Evolutionary conservation across 2,888 invertebrate genomes (phyloP).

Genomic region (Ichneumoninae sp.): DNA sequence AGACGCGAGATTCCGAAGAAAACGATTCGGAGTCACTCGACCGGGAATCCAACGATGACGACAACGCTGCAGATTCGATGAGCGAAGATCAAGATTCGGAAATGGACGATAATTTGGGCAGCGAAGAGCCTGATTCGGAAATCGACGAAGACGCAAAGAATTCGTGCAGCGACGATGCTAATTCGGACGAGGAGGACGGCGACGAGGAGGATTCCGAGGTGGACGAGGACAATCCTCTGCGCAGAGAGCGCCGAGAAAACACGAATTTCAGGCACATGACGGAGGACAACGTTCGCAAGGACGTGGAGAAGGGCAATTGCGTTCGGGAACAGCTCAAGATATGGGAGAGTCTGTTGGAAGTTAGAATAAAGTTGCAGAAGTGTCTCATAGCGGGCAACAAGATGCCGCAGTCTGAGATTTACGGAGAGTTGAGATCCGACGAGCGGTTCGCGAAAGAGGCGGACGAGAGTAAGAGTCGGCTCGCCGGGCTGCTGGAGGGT

Average conservation of each 20-base stretch:
- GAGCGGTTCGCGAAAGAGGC: constrained; percentile 86
- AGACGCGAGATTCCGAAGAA: constrained; percentile 58
- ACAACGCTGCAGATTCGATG: not conserved
- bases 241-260: constrained; percentile 77
- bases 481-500: constrained; percentile 88
- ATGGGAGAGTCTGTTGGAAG: constrained; percentile 95
- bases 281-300: constrained; percentile 85
- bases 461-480: constrained; percentile 85
- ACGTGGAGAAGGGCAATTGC: constrained; percentile 88
- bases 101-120: not conserved
- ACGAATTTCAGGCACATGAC: constrained; percentile 86
- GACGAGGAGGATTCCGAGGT: constrained; percentile 75
- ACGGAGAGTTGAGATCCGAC: constrained; percentile 84
- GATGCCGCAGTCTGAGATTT: constrained; percentile 89
- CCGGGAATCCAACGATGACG: not conserved
- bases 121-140: not conserved
- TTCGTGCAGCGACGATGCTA: constrained; percentile 42
- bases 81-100: not conserved
- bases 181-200: constrained; percentile 72
- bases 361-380: constrained; percentile 95
- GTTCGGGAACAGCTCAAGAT: constrained; percentile 90
- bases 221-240: constrained; percentile 83
- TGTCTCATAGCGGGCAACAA: constrained; percentile 91
- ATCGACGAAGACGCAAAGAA: not conserved
- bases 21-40: constrained; percentile 19